Evolutionary conservation across 2,888 invertebrate species (phyloP), one percentile per base, ranked within the genome.

Genomic region (Melipona beecheii): DNA sequence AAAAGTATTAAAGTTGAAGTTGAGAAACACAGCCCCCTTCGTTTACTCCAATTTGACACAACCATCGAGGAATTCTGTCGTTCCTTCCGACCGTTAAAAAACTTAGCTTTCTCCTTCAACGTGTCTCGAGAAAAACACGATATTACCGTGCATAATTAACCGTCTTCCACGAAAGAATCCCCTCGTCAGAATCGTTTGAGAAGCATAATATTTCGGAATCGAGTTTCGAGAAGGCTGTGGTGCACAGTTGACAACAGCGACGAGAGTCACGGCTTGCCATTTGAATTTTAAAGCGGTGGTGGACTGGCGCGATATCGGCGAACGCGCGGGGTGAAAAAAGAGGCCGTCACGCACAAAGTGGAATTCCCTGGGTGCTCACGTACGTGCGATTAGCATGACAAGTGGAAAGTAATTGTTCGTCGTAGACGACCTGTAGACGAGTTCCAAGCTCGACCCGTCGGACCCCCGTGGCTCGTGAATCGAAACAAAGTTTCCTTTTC

Each of bases 301-400:
- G 36, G 62, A 43, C 49, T 27, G 74, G 9, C 62, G 56, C 70
- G 54, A 36, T 58, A 75, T 70, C 70, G 62, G 27, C 43, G 66
- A 36, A 21, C n/a, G n/a, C 31, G 21, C 62, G 27, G 54, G 70
- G 75, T 64, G 56, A 31, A 71, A 76, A 71, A 83, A 66, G 78
- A 65, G 69, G 76, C 68, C 76, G 71, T 83, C 85, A 78, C 72
- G 75, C 81, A 75, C 84, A 74, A 86, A 81, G 78, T 71, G 87
- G 83, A 81, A 83, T 88, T 84, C 84, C 79, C 84, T 81, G 73
- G 65, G 84, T 75, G 84, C 78, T 78, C 85, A 69, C 80, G 85
- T 83, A 75, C 73, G 84, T 76, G 76, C 86, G 88, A 91, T 91
- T 91, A 91, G 90, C 91, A 91, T 91, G 90, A 91, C 91, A 90